Evolutionary conservation across 2,797 vertebrate species (phyloP).

Genomic region (Neostethus bicornis): DNA sequence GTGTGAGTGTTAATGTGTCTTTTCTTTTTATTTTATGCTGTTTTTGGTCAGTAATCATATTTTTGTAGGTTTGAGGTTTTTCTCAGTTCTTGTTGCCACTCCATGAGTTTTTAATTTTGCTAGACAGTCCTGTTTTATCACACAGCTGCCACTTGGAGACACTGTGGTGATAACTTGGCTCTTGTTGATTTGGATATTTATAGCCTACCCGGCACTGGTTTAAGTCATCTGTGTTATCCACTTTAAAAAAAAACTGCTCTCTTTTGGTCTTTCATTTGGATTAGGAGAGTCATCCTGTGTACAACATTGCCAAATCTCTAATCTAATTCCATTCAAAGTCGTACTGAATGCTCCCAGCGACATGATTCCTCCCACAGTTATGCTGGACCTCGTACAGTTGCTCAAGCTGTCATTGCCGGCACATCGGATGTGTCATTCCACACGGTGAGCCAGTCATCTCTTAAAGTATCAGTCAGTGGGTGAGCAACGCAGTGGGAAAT

Average conservation of each 20-base stretch:
- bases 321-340: conserved; percentile 36
- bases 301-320: conserved; percentile 28
- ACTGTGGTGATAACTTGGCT: conserved; percentile 41
- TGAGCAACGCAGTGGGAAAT: conserved; percentile 72
- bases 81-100: conserved; percentile 21
- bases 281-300: conserved; percentile 3
- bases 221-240: conserved; percentile 44
- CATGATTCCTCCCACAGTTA: conserved; percentile 41
- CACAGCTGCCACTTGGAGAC: conserved; percentile 38
- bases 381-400: conserved; percentile 31
- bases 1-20: conserved; percentile 12
- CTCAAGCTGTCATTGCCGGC: conserved; percentile 52
- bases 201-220: conserved; percentile 31
- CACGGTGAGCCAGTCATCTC: conserved; percentile 41
- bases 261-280: conserved; percentile 4
- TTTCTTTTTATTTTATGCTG: conserved; percentile 21
- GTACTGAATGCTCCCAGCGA: conserved; percentile 16
- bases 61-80: conserved; percentile 39
- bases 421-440: conserved; percentile 65
- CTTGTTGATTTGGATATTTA: conserved; percentile 51
- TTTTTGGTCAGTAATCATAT: conserved; percentile 31
- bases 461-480: conserved; percentile 41
- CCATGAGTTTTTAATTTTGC: conserved; percentile 33
- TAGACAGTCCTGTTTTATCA: conserved; percentile 50
- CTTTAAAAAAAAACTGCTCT: conserved; percentile 16